phyloP scores from a whole-genome alignment of 2,113 vertebrate species.

The Halcyon senegalensis region DNA sequence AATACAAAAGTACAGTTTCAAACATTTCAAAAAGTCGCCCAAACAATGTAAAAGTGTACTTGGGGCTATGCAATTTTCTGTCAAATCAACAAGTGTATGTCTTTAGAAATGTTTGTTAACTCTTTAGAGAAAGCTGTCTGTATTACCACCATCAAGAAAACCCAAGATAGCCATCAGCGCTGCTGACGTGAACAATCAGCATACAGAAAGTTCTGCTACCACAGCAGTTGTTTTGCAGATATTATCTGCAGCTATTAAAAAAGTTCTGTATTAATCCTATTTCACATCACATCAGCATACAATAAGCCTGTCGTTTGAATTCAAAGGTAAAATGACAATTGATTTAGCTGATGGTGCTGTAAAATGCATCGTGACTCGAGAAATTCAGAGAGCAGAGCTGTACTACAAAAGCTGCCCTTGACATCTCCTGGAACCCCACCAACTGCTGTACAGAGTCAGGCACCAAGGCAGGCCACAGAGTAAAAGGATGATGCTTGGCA shows the following conservation, averaged over 20 bases:
- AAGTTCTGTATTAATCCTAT: slow-evolving; percentile 8
- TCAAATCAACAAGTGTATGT: background rate
- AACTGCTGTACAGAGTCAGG: background rate
- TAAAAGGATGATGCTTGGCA: background rate
- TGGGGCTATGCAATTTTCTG: background rate
- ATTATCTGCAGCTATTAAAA: background rate
- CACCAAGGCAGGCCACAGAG: background rate
- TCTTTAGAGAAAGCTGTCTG: background rate
- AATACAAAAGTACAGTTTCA: background rate
- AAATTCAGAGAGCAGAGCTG: background rate
- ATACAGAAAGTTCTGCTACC: background rate
- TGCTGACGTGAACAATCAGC: background rate
- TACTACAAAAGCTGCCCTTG: background rate
- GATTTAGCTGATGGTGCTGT: slow-evolving; percentile 1
- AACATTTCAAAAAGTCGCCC: background rate
- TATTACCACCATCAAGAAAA: background rate
- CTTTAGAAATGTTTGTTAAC: background rate
- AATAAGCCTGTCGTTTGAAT: background rate
- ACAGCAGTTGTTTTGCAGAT: background rate
- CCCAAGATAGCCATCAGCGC: background rate
- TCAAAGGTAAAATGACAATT: slow-evolving; percentile 9
- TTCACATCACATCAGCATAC: slow-evolving; percentile 28
- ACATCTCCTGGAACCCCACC: background rate
- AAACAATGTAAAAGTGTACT: background rate
- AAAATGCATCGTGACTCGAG: background rate